Conservation (phyloP, 2,113 vertebrate genomes). For the Rynchops niger region DNA sequence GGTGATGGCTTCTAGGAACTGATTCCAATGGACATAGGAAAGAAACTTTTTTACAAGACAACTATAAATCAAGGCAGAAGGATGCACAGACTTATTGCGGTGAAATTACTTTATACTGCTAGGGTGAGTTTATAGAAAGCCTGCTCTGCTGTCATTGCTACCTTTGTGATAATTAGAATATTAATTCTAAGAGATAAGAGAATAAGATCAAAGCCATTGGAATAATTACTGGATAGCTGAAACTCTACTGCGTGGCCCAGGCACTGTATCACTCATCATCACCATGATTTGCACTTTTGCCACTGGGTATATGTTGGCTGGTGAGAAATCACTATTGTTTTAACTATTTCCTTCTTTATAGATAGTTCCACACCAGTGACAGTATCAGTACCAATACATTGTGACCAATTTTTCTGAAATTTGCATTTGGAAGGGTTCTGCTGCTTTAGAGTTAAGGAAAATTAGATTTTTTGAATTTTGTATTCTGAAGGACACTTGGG, state of each 20-base stretch:
- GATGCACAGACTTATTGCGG: not conserved
- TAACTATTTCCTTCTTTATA: not conserved
- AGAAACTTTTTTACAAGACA: not conserved
- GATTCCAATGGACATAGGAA: not conserved
- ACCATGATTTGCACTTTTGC: not conserved
- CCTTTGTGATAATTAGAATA: not conserved
- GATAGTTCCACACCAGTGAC: not conserved
- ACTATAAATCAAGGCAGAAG: not conserved
- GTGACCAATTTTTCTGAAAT: not conserved
- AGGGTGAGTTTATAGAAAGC: not conserved
- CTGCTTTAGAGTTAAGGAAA: not conserved
- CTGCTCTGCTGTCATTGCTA: not conserved
- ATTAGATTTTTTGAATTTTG: not conserved
- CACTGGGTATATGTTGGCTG: not conserved
- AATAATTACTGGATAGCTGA: not conserved
- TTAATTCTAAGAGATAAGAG: not conserved
- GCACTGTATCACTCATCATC: not conserved
- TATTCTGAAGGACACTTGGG: not conserved
- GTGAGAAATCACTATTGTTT: not conserved
- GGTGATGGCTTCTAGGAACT: not conserved
- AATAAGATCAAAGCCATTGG: not conserved
- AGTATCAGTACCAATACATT: not conserved
- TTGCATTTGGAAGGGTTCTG: not conserved
- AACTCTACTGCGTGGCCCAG: not conserved
- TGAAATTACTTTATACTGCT: not conserved